Evolutionary conservation across 1,140 invertebrate genomes (phyloP).

Genomic region (Pomacea maculata): DNA sequence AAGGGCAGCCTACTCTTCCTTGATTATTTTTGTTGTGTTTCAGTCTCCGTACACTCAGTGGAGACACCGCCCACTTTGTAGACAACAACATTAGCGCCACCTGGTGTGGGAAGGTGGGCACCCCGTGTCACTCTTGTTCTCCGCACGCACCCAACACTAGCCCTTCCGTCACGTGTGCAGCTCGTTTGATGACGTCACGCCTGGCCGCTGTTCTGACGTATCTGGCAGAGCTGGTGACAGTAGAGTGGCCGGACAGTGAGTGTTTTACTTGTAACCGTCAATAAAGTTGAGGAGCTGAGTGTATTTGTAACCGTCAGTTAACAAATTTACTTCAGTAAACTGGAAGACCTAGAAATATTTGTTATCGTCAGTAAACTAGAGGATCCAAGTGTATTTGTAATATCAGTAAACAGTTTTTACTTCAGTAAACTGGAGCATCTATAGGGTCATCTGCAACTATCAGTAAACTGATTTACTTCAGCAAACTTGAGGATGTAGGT

Average conservation of each 20-base stretch:
- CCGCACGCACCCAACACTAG: constrained; percentile 1
- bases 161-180: constrained; percentile 21
- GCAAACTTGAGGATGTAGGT: no score
- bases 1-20: not conserved
- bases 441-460: no score
- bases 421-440: no score
- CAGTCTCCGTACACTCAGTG: not conserved
- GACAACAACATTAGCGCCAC: not conserved
- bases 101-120: constrained; percentile 9
- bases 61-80: not conserved
- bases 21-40: not conserved
- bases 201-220: constrained; percentile 21
- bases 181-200: constrained; percentile 28
- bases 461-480: no score
- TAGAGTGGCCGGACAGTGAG: constrained; percentile 34
- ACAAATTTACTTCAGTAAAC: no score
- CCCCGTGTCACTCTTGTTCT: constrained; percentile 10
- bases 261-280: not conserved
- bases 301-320: no score
- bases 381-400: no score
- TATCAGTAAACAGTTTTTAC: no score
- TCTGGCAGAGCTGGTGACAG: constrained; percentile 21
- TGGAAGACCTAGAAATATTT: no score
- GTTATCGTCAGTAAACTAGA: no score
- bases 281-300: no score